Conservation (phyloP, 2,797 vertebrate genomes). For the Phataginus tricuspis region DNA sequence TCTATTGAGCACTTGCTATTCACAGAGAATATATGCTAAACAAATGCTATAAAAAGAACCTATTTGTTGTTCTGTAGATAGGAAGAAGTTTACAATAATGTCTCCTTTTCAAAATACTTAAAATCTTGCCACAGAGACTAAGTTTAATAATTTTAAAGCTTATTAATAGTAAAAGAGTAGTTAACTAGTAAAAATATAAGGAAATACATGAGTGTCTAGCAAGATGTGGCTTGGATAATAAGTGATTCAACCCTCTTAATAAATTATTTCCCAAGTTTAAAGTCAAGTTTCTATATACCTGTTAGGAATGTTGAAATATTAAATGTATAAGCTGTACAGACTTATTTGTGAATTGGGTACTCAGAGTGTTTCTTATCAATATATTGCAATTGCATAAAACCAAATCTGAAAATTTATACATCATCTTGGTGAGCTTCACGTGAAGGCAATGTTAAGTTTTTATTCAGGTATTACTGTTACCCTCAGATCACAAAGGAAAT, state of each 20-base stretch:
- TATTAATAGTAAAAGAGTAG: conserved; percentile 36
- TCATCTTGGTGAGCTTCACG: not conserved
- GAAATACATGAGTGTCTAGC: not conserved
- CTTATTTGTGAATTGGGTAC: not conserved
- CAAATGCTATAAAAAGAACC: not conserved
- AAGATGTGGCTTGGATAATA: conserved; percentile 19
- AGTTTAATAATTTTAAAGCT: conserved; percentile 24
- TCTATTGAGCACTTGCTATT: not conserved
- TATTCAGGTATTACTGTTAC: not conserved
- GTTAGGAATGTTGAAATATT: not conserved
- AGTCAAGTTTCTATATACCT: not conserved
- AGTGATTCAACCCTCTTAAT: not conserved
- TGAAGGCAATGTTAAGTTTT: conserved; percentile 2
- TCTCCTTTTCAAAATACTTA: conserved; percentile 34
- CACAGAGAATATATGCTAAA: conserved; percentile 13
- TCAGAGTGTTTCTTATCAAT: not conserved
- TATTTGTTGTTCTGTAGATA: conserved; percentile 22
- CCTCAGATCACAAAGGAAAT: not conserved
- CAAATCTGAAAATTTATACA: conserved; percentile 41
- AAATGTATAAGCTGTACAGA: not conserved
- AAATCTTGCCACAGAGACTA: conserved; percentile 14
- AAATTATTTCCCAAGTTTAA: conserved; percentile 26
- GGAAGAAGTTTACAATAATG: conserved; percentile 18
- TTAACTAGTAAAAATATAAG: conserved; percentile 25
- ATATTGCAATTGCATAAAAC: conserved; percentile 11